These are phyloP conservation scores for Xiphorhynchus elegans DNA, from an alignment of 2,113 vertebrate species.

Conservation along the genomic window DNA sequence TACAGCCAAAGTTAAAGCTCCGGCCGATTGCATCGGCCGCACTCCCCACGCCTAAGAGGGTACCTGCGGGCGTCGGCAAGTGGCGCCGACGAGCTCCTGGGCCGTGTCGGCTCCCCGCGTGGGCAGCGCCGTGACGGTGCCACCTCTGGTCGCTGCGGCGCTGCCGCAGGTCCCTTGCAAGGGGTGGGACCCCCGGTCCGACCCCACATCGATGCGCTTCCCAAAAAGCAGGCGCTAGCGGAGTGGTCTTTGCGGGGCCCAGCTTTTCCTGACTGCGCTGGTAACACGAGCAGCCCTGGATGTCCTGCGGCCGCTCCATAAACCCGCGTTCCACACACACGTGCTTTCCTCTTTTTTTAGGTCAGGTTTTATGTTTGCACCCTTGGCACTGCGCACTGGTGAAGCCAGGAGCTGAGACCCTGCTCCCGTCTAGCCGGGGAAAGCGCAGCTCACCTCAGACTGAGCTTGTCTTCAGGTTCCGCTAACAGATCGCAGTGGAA, in stretches of 20 bases:
- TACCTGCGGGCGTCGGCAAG: background rate
- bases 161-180: background rate
- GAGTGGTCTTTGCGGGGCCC: background rate
- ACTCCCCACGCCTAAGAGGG: background rate
- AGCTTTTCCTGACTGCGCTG: background rate
- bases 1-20: background rate
- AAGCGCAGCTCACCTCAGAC: background rate
- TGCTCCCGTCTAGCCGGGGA: background rate
- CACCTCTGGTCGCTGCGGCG: background rate
- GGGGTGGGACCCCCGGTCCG: background rate
- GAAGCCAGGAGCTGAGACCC: background rate
- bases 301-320: background rate
- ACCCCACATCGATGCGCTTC: background rate
- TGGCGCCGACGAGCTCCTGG: rapidly evolving
- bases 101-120: background rate
- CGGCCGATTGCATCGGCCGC: background rate
- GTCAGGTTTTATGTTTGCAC: background rate
- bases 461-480: background rate
- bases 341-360: background rate
- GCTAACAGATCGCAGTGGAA: rapidly evolving
- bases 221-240: background rate
- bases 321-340: too few relatives aligned
- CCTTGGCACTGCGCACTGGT: rapidly evolving
- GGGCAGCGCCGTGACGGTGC: background rate
- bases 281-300: background rate